Evolutionary conservation across 2,797 vertebrate genomes (phyloP), one percentile per base, ranked within the genome.

Genomic region (Cirrhinus mrigala): DNA sequence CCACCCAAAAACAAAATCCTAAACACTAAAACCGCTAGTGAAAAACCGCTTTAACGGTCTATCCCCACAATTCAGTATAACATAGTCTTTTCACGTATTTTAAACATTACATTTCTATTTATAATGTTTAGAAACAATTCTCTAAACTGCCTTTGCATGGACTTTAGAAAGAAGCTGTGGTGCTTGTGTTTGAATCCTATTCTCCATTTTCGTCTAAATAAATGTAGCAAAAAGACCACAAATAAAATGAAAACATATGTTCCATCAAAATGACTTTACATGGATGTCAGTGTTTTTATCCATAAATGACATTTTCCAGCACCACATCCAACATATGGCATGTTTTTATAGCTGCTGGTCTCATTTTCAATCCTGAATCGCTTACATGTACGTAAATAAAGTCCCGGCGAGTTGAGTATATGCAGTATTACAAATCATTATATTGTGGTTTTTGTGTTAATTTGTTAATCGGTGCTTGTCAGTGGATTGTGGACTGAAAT

Each of bases 401-500:
- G 33, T 27, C 64, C 37, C 1, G 11, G 15, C 0, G 10, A 27
- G 4, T 71, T 81, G 3, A 24, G 58, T 64, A 64, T 37, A 60
- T 29, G 4, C 27, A 27, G 33, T 37, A 37, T 56, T 68, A 7
- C 14, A 2, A 70, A 40, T 73, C 76, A 64, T 73, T 12, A 20
- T 62, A 50, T 79, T 50, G 20, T 62, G 40, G 62, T 27, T 70
- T 50, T 10, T 85, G 40, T 73, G 37, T 58, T 84, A 6, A 70
- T 78, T 84, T 58, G 33, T 78, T 77, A 78, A 78, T 77, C 6
- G 73, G 3, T 4, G 1, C 16, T 4, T 84, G 29, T 78, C 62
- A 29, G 48, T 33, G 40, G 64, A 78, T 78, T 71, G 27, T 54
- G 24, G 75, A 22, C 50, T 77, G 83, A 78, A 84, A 66, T 16